A percentile compares a stretch with the other conserved stretches of the same genome.
phyloP scores from a whole-genome alignment of 2,888 invertebrate genomes.

The Diplazon laetatorius region DNA sequence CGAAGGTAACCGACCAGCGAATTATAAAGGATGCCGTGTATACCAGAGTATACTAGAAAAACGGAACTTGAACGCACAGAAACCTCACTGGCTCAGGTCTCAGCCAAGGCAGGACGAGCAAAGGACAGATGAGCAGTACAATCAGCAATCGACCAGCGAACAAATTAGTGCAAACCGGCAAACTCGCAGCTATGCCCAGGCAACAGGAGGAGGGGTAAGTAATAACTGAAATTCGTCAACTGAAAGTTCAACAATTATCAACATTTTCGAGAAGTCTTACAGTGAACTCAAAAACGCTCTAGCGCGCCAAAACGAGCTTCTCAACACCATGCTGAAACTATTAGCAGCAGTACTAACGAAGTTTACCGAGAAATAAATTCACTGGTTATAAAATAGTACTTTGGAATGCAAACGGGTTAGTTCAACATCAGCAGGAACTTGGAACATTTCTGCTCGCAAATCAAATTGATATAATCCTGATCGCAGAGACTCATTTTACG shows the following conservation, averaged over 20 bases:
- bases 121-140: background rate
- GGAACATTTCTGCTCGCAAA: no score
- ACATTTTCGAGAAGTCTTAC: slow-evolving; percentile 29
- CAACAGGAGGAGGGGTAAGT: background rate
- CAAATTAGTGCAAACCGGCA: no score
- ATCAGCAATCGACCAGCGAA: background rate
- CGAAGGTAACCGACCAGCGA: slow-evolving; percentile 20
- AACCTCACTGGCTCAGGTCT: slow-evolving; percentile 9
- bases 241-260: no score
- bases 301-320: slow-evolving; percentile 23
- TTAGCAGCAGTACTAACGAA: no score
- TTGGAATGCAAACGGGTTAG: no score
- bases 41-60: background rate
- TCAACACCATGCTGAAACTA: no score
- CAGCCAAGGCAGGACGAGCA: background rate
- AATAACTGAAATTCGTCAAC: no score
- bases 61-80: slow-evolving; percentile 2
- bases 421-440: no score
- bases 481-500: no score
- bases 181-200: background rate
- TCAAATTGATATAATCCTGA: no score
- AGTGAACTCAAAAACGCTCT: slow-evolving; percentile 17
- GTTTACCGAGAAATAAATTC: no score
- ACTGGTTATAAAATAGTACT: no score
- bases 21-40: slow-evolving; percentile 16